These are phyloP conservation scores for Drosophila parabipectinata DNA, from an alignment of 1,140 invertebrate genomes.

Conservation along the genomic window DNA sequence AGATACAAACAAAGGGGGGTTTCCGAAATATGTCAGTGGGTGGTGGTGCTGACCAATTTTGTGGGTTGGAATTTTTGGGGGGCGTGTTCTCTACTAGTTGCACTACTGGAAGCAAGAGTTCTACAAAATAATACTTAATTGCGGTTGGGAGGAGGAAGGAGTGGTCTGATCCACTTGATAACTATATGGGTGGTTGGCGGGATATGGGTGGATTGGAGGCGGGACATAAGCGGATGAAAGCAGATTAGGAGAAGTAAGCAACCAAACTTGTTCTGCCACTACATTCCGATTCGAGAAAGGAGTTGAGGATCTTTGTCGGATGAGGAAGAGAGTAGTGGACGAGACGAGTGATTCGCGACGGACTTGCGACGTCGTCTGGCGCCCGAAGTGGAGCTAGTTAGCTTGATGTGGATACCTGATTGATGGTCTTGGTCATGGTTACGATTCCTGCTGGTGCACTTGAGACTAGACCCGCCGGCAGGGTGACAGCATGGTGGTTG, in stretches of 20 bases:
- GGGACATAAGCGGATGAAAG: conserved; percentile 6
- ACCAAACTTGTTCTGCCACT: conserved; percentile 26
- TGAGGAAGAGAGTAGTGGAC: conserved; percentile 6
- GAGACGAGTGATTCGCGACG: conserved; percentile 17
- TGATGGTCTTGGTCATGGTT: conserved; percentile 84
- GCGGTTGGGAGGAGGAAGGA: not conserved
- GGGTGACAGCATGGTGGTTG: conserved; percentile 83
- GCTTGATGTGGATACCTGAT: conserved; percentile 79
- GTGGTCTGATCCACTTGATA: too few relatives aligned
- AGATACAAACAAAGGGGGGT: not conserved
- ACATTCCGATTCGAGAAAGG: conserved; percentile 21
- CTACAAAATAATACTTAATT: not conserved
- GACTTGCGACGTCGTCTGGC: conserved; percentile 35
- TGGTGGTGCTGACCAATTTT: not conserved
- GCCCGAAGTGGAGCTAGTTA: conserved; percentile 42
- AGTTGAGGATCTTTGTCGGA: conserved; percentile 7
- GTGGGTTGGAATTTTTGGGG: not conserved
- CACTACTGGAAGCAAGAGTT: not conserved
- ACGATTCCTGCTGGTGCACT: conserved; percentile 84
- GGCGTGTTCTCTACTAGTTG: not conserved
- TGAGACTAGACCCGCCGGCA: conserved; percentile 84
- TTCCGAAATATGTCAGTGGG: not conserved
- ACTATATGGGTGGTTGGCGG: too few relatives aligned
- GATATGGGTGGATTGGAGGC: not conserved
- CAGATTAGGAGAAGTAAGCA: conserved; percentile 9